Conservation (phyloP, 2,113 vertebrate species). For the Pelobates fuscus region DNA sequence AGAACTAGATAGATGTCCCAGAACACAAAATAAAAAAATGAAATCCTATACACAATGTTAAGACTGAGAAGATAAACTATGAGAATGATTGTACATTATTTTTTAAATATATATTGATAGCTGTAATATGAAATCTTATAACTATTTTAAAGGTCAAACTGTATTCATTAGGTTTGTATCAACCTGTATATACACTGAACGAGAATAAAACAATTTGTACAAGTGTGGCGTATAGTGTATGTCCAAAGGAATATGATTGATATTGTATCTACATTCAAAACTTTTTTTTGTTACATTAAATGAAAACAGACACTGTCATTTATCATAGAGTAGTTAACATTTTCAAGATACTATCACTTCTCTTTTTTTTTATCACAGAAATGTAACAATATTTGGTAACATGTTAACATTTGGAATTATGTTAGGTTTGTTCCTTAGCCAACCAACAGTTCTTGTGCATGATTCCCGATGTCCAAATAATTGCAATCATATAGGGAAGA, state of each 20-base stretch:
- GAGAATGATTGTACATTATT: too few relatives aligned
- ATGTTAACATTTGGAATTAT: constrained; percentile 35
- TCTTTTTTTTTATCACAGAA: constrained; percentile 26
- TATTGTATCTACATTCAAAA: constrained; percentile 41
- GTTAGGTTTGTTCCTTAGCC: constrained; percentile 13
- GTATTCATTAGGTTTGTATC: too few relatives aligned
- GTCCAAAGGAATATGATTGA: background rate
- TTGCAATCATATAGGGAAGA: constrained; percentile 44
- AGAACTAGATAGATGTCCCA: too few relatives aligned
- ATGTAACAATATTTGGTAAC: constrained; percentile 40
- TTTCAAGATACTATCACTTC: constrained; percentile 18
- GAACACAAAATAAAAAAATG: too few relatives aligned
- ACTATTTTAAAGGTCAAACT: too few relatives aligned
- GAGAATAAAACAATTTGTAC: background rate
- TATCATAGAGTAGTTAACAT: constrained; percentile 28
- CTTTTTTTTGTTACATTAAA: constrained; percentile 28
- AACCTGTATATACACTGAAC: too few relatives aligned
- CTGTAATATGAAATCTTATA: too few relatives aligned
- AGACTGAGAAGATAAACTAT: too few relatives aligned
- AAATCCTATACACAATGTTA: too few relatives aligned
- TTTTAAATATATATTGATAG: too few relatives aligned
- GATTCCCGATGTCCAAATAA: constrained; percentile 37
- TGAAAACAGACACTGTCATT: constrained; percentile 36
- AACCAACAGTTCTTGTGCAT: constrained; percentile 33
- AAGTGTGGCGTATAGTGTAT: background rate